These are phyloP conservation scores for Hecatera dysodea DNA, from an alignment of 2,888 invertebrate genomes.

Conservation along the genomic window DNA sequence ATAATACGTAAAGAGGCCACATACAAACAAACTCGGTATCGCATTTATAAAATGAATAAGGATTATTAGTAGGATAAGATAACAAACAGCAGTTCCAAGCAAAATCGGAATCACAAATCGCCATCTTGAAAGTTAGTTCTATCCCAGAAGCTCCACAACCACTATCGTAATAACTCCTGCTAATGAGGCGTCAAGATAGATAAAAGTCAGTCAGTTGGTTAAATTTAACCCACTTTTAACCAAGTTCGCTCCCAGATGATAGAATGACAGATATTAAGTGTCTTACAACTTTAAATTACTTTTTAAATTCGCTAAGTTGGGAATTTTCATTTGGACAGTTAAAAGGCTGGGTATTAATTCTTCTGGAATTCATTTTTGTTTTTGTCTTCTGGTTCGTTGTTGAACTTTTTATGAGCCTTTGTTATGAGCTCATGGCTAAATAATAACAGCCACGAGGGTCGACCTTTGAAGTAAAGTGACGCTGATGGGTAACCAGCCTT, in stretches of 20 bases:
- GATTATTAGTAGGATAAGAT: too few relatives aligned
- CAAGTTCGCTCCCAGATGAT: constrained; percentile 34
- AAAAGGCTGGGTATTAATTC: constrained; percentile 45
- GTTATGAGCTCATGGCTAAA: too few relatives aligned
- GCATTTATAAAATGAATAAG: too few relatives aligned
- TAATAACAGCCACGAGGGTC: too few relatives aligned
- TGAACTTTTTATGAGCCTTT: too few relatives aligned
- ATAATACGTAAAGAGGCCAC: too few relatives aligned
- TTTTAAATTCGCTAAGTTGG: constrained; percentile 61
- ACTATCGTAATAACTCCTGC: constrained; percentile 22
- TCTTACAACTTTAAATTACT: constrained; percentile 64
- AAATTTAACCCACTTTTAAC: constrained; percentile 28
- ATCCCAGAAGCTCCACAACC: constrained; percentile 6
- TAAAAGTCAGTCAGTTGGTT: constrained; percentile 24
- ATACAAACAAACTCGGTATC: too few relatives aligned
- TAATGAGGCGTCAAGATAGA: constrained; percentile 43
- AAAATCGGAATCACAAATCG: neutral
- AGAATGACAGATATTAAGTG: constrained; percentile 59
- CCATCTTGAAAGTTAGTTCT: constrained; percentile 43
- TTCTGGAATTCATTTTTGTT: constrained; percentile 17
- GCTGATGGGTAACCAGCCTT: too few relatives aligned
- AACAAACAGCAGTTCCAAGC: neutral
- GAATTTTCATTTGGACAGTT: constrained; percentile 38
- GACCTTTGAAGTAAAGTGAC: too few relatives aligned
- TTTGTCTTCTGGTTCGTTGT: constrained; percentile 12